These are phyloP conservation scores for Mnemiopsis leidyi DNA, from an alignment of 37 sponge, comb jelly and placozoan genomes.

Conservation along the genomic window DNA sequence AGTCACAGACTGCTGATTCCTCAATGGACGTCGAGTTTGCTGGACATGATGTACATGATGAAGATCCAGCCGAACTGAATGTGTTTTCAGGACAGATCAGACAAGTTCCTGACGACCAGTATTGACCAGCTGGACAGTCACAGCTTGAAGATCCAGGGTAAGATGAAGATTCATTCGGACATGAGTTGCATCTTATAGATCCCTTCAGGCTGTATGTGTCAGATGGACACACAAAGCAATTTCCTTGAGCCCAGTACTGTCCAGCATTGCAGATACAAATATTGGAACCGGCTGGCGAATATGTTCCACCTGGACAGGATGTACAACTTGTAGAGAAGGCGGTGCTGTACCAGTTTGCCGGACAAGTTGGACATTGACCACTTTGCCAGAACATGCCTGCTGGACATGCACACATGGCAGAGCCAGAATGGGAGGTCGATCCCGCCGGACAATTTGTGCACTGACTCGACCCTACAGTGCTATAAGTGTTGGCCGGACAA, in stretches of 20 bases:
- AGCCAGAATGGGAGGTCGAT: background rate
- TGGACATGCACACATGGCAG: background rate
- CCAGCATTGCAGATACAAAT: background rate
- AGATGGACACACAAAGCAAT: background rate
- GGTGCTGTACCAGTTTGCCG: background rate
- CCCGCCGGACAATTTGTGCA: background rate
- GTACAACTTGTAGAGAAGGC: background rate
- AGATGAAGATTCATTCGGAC: background rate
- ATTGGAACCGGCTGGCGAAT: background rate
- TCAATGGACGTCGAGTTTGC: background rate
- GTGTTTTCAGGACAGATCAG: background rate
- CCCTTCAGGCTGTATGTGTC: background rate
- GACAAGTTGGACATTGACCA: background rate
- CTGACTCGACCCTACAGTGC: background rate
- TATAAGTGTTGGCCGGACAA: background rate
- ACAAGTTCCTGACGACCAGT: background rate
- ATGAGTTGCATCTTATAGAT: background rate
- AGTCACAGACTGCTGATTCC: background rate
- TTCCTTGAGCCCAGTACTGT: background rate
- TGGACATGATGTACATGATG: background rate
- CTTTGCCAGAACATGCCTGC: background rate
- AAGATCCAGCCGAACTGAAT: background rate
- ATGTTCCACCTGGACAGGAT: background rate
- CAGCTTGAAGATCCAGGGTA: background rate
- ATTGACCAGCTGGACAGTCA: background rate